phyloP scores from a whole-genome alignment of 2,113 vertebrate genomes.

The Quiscalus mexicanus region DNA sequence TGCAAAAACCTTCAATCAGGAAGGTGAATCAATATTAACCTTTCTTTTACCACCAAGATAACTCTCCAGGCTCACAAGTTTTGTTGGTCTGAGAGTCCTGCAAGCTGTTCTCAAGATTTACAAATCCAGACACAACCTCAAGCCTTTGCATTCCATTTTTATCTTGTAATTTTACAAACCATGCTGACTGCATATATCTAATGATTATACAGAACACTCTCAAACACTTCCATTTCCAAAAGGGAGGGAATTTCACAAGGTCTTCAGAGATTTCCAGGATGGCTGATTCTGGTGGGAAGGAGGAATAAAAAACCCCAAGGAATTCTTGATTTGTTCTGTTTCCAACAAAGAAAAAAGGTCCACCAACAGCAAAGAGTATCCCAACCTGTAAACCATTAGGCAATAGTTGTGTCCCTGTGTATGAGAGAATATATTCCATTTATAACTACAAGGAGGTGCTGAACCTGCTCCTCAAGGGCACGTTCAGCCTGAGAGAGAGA shows the following conservation, averaged over 20 bases:
- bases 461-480: not conserved
- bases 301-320: not conserved
- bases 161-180: not conserved
- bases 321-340: not conserved
- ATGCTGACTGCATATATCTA: accelerated
- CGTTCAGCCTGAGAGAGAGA: not conserved
- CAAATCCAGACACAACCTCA: not conserved
- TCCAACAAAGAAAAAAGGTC: not conserved
- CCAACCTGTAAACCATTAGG: not conserved
- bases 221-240: not conserved
- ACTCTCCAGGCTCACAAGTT: not conserved
- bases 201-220: not conserved
- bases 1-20: not conserved
- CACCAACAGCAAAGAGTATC: not conserved
- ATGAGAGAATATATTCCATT: not conserved
- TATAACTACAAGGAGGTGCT: not conserved
- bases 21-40: not conserved
- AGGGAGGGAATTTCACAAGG: not conserved
- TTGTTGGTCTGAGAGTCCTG: not conserved
- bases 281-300: not conserved
- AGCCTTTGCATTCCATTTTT: not conserved
- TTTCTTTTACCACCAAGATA: not conserved
- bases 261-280: not conserved
- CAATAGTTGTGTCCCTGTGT: not conserved
- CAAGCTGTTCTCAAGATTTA: not conserved